Evolutionary conservation across 1,140 invertebrate species (phyloP), one percentile per base, ranked within the genome.

Genomic region (Rhagoletis zephyria): DNA sequence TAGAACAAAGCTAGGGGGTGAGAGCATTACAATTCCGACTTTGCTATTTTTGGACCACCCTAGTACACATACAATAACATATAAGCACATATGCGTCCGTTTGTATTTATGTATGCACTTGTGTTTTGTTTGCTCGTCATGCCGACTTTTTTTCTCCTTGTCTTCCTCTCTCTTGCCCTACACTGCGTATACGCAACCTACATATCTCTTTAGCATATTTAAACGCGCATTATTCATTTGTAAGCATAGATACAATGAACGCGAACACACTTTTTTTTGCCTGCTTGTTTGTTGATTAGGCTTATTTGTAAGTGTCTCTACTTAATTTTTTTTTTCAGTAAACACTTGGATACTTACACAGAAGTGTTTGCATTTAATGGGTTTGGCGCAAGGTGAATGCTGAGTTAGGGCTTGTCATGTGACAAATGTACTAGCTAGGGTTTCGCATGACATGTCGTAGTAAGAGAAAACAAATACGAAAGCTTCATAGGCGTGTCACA

Each of bases 351-450:
- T 56, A 30, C 19, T 19, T 56, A 30, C 30, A 42, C 64, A 67
- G 5, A 67, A 9, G 48, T 81, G 56, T 56, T n/a, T 81, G 48
- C 74, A n/a, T 81, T 81, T 81, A 81, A 30, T 81, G 74, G 74
- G 74, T 30, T 81, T 19, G 74, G 74, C 74, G 9, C 48, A 81
- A 81, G 48, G 48, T 59, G 74, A 56, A 45, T 56, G 45, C 48
- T 81, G n/a, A n/a, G 45, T 59, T 81, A 42, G 74, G 16, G 56
- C 48, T 81, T 81, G n/a, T 56, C 45, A 81, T 19, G 48, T 81
- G 74, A 81, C 48, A 81, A 81, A 81, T 81, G 45, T 4, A n/a
- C 10, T 19, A 48, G 74, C 14, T 81, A 48, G 74, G 74, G 74
- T 56, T 81, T 56, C 19, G 7, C 16, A 56, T 81, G 16, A 30